phyloP scores from a whole-genome alignment of 1,140 invertebrate species.

The Nephila pilipes region DNA sequence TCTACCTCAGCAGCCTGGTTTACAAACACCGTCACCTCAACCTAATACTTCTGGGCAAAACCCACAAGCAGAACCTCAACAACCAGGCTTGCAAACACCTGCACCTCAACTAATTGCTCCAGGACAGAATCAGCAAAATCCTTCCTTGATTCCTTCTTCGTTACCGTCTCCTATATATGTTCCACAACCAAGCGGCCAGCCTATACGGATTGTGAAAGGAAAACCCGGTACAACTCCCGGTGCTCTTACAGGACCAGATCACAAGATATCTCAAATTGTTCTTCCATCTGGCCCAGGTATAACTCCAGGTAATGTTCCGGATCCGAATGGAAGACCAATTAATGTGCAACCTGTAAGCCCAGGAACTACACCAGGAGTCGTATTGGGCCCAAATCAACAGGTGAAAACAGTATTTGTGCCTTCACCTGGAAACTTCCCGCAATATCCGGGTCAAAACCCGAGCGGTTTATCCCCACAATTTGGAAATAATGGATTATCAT shows the following conservation, averaged over 20 bases:
- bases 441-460: neutral
- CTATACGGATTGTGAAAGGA: neutral
- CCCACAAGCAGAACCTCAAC: no score
- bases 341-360: neutral
- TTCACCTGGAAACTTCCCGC: neutral
- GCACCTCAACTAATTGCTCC: no score
- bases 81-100: no score
- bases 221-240: conserved; percentile 5
- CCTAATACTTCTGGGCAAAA: no score
- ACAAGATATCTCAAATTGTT: neutral
- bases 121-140: no score
- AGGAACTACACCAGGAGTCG: conserved; percentile 9
- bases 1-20: no score
- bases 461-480: neutral
- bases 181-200: neutral
- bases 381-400: neutral
- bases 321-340: neutral
- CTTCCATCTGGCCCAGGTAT: neutral
- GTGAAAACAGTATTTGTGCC: neutral
- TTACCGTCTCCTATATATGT: neutral
- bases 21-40: no score
- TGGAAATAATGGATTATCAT: neutral
- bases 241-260: neutral
- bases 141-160: no score
- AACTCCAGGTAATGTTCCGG: neutral